phyloP scores from a whole-genome alignment of 1,140 invertebrate genomes.

The Scaptomyza montana region DNA sequence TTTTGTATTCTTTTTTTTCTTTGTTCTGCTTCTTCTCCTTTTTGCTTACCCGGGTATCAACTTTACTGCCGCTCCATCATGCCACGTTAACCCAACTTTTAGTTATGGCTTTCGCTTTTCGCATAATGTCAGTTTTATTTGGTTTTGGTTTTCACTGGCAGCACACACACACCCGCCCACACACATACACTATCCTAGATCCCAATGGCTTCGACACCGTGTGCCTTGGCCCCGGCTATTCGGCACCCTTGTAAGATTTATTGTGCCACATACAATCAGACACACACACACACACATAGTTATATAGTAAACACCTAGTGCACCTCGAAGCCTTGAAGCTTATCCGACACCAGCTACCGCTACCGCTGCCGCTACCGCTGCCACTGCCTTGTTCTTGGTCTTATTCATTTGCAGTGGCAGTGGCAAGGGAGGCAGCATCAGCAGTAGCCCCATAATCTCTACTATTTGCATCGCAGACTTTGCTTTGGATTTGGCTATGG shows the following conservation, averaged over 20 bases:
- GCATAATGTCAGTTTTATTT: slow-evolving; percentile 83
- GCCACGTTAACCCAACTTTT: slow-evolving; percentile 78
- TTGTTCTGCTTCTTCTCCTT: slow-evolving; percentile 1
- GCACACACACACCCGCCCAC: slow-evolving; percentile 1
- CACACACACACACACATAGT: slow-evolving; percentile 19
- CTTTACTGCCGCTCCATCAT: slow-evolving; percentile 72
- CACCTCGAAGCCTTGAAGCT: slow-evolving; percentile 26
- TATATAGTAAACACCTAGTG: slow-evolving; percentile 45
- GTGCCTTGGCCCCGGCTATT: slow-evolving; percentile 43
- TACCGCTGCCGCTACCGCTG: not conserved
- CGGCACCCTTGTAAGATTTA: slow-evolving; percentile 79
- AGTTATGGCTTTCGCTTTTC: slow-evolving; percentile 82
- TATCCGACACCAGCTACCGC: slow-evolving; percentile 24
- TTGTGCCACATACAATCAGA: slow-evolving; percentile 62
- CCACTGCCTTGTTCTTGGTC: slow-evolving; percentile 38
- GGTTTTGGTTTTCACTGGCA: slow-evolving; percentile 77
- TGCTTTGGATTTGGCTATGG: slow-evolving; percentile 77
- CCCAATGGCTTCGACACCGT: slow-evolving; percentile 26
- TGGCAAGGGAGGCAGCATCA: slow-evolving; percentile 3
- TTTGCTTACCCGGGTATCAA: slow-evolving; percentile 49
- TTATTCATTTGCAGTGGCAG: slow-evolving; percentile 60
- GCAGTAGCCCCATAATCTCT: slow-evolving; percentile 71
- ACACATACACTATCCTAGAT: not conserved
- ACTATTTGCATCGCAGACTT: slow-evolving; percentile 82
- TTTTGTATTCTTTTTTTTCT: slow-evolving; percentile 64